Evolutionary conservation across 2,888 invertebrate species (phyloP), one percentile per base, ranked within the genome.

Genomic region (Eupithecia dodoneata): DNA sequence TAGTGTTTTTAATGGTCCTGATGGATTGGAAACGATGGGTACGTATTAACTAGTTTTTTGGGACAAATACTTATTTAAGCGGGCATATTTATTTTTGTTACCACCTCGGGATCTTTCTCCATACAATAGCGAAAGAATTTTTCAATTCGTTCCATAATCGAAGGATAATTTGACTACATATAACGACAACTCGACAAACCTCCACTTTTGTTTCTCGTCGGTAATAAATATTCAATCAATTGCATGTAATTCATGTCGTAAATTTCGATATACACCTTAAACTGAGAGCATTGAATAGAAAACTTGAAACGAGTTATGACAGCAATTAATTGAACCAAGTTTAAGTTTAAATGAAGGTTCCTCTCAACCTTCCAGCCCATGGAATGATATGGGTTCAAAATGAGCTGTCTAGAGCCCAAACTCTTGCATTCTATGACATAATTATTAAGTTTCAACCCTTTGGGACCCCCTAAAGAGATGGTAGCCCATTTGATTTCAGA

Each of bases 311-410:
- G 71, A 49, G 13, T 47, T 70, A 72, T 72, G 42, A 63, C 59
- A 63, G 59, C 42, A 47, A 42, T 73, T 67, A 73, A 66, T 73
- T 73, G 30, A 73, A 66, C 47, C 10, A 67, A 73, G 66, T 73
- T 73, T 18, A 9, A 15, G 42, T 69, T 69, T 73, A 65, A 73
- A 73, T 73, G 73, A 52, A 66, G 52, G 65, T 30, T 49, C n/a
- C 41, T 30, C 65, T 47, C 70, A 45, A 45, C 45, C 18, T 4
- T 47, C 47, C 6, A 70, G 45, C 47, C 70, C 63, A 78, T 75
- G 73, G 76, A 76, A 76, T 76, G 78, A 78, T 78, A 76, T 78
- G 78, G 78, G 78, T 78, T 69, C 72, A 67, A 73, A 78, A 78
- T 76, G 74, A 76, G 72, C 78, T 76, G 78, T 76, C 78, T 72